Evolutionary conservation across 1,140 invertebrate species (phyloP).

Genomic region (Platorchestia sp.): DNA sequence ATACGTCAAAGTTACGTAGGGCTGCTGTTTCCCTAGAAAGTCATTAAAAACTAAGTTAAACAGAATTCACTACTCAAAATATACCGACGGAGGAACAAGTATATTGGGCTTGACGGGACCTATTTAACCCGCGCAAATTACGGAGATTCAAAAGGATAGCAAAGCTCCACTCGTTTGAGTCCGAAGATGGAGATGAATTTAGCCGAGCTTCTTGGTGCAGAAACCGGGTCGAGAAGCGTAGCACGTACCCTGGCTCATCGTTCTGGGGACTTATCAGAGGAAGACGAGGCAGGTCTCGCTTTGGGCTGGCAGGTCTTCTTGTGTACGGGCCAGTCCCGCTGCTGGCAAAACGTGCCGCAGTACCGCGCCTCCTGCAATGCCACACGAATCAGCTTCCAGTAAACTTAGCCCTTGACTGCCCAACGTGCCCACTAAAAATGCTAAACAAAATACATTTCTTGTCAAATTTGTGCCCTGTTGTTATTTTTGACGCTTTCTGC

Average conservation of each 20-base stretch:
- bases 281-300: constrained; percentile 67
- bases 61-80: background rate
- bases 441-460: no score
- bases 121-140: background rate
- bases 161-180: background rate
- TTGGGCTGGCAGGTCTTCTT: constrained; percentile 73
- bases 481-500: no score
- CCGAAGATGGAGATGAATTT: background rate
- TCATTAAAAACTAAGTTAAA: background rate
- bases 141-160: background rate
- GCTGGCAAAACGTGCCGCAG: constrained; percentile 74
- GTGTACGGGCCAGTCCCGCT: constrained; percentile 74
- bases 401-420: no score
- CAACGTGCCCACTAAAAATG: no score
- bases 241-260: constrained; percentile 65
- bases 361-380: constrained; percentile 71
- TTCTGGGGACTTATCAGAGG: constrained; percentile 69
- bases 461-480: no score
- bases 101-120: background rate
- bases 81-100: background rate
- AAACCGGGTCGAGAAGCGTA: background rate
- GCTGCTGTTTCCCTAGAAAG: background rate
- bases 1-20: background rate
- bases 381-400: no score
- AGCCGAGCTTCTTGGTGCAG: background rate